Percentiles rank a stretch among this genome's conserved stretches.
Evolutionary conservation across 2,888 invertebrate species (phyloP).

Genomic region (Sarcophaga rosellei): DNA sequence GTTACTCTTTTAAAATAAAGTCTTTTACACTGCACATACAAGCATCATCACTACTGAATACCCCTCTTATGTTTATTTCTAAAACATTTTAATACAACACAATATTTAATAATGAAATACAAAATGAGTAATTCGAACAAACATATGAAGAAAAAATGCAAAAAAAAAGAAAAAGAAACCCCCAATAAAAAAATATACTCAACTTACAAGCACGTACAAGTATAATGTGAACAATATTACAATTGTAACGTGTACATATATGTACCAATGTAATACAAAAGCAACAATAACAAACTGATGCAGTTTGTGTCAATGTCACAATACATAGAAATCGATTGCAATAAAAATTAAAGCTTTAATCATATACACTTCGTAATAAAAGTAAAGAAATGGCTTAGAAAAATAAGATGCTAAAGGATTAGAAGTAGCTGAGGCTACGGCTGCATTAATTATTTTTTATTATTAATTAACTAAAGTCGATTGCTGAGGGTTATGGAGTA

Average conservation of each 20-base stretch:
- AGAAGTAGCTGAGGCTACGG: too few species aligned
- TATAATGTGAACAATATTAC: constrained; percentile 45
- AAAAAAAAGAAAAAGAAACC: not conserved
- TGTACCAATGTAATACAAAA: constrained; percentile 38
- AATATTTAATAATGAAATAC: constrained; percentile 33
- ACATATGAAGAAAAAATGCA: too few species aligned
- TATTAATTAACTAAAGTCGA: too few species aligned
- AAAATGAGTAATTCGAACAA: constrained; percentile 20
- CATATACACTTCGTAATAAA: not conserved
- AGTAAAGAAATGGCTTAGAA: not conserved
- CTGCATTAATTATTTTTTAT: too few species aligned
- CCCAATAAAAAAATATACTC: not conserved
- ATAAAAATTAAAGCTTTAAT: not conserved
- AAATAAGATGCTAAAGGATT: too few species aligned
- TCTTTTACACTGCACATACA: too few species aligned
- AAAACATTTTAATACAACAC: constrained; percentile 21
- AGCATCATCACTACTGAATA: not conserved
- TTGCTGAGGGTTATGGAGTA: too few species aligned
- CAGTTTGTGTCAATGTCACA: constrained; percentile 66
- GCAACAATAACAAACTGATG: constrained; percentile 34
- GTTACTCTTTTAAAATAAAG: too few species aligned
- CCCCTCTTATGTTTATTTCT: not conserved
- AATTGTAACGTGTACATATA: constrained; percentile 46
- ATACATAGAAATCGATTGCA: constrained; percentile 32
- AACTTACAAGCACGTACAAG: constrained; percentile 34